Evolutionary conservation across 2,888 invertebrate genomes (phyloP), one percentile per base, ranked within the genome.

Genomic region (Acholoe squamosa): DNA sequence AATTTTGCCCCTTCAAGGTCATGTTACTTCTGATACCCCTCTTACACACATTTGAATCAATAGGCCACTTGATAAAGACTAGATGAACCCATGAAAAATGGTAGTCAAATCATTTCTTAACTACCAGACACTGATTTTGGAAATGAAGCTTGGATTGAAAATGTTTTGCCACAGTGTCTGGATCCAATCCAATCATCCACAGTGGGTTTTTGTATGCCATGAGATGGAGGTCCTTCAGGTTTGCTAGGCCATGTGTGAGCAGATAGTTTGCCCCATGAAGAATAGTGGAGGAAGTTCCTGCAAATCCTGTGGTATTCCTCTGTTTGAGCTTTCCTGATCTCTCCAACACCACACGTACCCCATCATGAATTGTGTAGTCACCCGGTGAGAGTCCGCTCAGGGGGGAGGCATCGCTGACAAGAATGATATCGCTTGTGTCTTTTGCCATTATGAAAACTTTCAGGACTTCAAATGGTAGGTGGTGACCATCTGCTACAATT

Each of bases 401-500:
- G 10, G 80, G 80, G 31, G 80, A 31, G 10, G 22, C 19, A 31
- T 80, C 80, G 25, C 80, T 80, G 28, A 34, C 34, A 19, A 80
- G n/a, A 3, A 80, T n/a, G 28, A 80, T n/a, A 19, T 80, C 28
- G 10, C 34, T 34, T 3, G 19, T 3, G 10, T 19, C 7, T 31
- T 19, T 80, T 1, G 80, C 80, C 34, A 19, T 80, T 22, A 80
- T 3, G 22, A 80, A n/a, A 19, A 34, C 34, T 31, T 31, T 19
- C 19, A 80, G 31, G n/a, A 80, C 33, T 19, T 80, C 28, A 5
- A 33, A 0, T 31, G 80, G 34, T 28, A 80, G 80, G 34, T 80
- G 80, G n/a, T 80, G 80, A 19, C 80, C 80, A 31, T 80, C 80
- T n/a, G 80, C 34, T 3, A 80, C 25, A 28, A 80, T 80, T 12